phyloP scores from a whole-genome alignment of 2,888 invertebrate species.

The Trissoscelio sp. region DNA sequence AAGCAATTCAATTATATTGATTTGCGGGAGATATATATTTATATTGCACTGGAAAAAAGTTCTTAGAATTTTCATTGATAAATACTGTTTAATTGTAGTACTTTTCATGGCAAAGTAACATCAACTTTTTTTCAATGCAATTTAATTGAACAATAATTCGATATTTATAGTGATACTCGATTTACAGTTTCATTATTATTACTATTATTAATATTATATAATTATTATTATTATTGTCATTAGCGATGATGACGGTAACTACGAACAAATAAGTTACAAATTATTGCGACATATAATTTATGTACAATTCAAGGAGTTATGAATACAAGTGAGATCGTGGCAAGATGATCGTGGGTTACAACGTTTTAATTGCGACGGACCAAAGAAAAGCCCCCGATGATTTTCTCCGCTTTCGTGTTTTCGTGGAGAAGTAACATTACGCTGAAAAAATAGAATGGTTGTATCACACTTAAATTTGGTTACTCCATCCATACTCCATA shows the following conservation, averaged over 20 bases:
- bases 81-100: conserved; percentile 15
- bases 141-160: conserved; percentile 42
- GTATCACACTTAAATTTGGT: too few species aligned
- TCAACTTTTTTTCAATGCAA: conserved; percentile 1
- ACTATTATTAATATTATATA: conserved; percentile 71
- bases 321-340: too few species aligned
- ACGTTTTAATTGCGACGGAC: conserved; percentile 77
- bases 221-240: conserved; percentile 44
- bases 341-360: conserved; percentile 74
- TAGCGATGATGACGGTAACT: conserved; percentile 23
- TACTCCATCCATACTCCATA: too few species aligned
- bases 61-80: conserved; percentile 9
- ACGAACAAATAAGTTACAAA: conserved; percentile 41
- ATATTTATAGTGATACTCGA: conserved; percentile 75
- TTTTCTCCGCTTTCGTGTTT: conserved; percentile 60
- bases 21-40: conserved; percentile 36
- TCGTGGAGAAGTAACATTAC: conserved; percentile 56
- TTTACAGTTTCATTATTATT: conserved; percentile 71
- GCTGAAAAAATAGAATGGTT: too few species aligned
- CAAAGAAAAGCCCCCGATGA: conserved; percentile 77
- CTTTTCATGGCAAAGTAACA: conserved; percentile 8
- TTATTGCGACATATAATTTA: conserved; percentile 37
- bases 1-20: conserved; percentile 75
- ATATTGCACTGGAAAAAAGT: conserved; percentile 32
- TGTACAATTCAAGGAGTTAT: too few species aligned